Evolutionary conservation across 2,797 vertebrate genomes (phyloP).

Genomic region (Loriculus beryllinus): DNA sequence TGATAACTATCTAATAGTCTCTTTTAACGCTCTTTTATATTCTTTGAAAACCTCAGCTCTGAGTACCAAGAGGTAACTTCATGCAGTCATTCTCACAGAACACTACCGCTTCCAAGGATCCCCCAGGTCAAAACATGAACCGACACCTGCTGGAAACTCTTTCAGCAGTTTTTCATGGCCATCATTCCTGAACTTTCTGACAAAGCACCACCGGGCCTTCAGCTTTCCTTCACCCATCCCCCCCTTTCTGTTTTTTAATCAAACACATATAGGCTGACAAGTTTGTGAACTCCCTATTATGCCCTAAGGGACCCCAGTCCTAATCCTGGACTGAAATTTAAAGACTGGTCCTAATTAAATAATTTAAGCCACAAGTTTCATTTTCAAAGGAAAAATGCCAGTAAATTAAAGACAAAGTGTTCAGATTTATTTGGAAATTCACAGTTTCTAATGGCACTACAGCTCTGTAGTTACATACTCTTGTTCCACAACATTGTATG

Average conservation of each 20-base stretch:
- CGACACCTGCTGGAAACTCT: not conserved
- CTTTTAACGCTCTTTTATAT: not conserved
- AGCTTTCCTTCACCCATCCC: not conserved
- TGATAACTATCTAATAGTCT: not conserved
- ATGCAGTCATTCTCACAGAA: not conserved
- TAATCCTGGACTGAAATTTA: not conserved
- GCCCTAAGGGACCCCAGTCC: not conserved
- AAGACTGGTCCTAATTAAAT: not conserved
- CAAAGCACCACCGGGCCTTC: not conserved
- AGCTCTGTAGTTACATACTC: constrained; percentile 88
- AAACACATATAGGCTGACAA: not conserved
- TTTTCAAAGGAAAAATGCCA: constrained; percentile 10
- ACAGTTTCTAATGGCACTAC: constrained; percentile 99
- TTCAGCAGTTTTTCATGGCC: not conserved
- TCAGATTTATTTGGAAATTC: constrained; percentile 99
- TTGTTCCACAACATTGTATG: constrained; percentile 79
- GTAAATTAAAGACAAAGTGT: constrained; percentile 79
- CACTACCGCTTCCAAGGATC: not conserved
- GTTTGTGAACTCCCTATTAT: not conserved
- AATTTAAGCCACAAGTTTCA: not conserved
- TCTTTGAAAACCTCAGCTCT: not conserved
- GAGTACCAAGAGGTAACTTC: not conserved
- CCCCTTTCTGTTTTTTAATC: not conserved
- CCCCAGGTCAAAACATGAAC: not conserved
- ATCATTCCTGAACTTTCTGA: not conserved